Evolutionary conservation across 2,113 vertebrate genomes (phyloP).

Genomic region (Hipposideros armiger): DNA sequence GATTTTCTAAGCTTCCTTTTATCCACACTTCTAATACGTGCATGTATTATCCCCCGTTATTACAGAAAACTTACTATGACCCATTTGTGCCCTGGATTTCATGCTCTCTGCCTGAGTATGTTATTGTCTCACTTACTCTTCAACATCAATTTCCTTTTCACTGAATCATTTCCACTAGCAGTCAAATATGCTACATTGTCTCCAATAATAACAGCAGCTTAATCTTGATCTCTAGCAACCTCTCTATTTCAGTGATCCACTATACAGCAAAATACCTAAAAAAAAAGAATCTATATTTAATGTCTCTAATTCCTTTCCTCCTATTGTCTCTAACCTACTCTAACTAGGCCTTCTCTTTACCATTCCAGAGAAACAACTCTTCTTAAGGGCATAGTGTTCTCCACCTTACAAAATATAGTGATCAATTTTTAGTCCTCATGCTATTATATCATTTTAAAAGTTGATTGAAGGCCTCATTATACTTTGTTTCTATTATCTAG

Average conservation of each 20-base stretch:
- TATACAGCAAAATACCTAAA: not conserved
- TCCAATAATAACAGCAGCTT: not conserved
- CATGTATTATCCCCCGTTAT: not conserved
- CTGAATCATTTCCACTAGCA: not conserved
- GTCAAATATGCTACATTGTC: not conserved
- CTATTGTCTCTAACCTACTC: not conserved
- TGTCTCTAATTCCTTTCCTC: not conserved
- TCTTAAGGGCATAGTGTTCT: not conserved
- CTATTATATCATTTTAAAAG: not conserved
- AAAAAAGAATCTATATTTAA: not conserved
- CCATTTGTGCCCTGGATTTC: not conserved
- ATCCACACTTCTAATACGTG: not conserved
- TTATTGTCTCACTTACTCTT: not conserved
- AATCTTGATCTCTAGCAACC: not conserved
- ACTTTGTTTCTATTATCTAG: not conserved
- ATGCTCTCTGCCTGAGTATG: not conserved
- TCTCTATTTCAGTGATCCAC: not conserved
- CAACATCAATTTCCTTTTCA: not conserved
- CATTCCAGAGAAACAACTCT: not conserved
- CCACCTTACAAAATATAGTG: not conserved
- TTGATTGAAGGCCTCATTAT: not conserved
- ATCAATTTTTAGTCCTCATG: not conserved
- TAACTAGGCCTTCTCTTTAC: not conserved
- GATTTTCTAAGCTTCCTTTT: not conserved
- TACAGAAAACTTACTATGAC: not conserved